Evolutionary conservation across 2,888 invertebrate genomes (phyloP), one percentile per base, ranked within the genome.

Genomic region (Leistus spinibarbis): DNA sequence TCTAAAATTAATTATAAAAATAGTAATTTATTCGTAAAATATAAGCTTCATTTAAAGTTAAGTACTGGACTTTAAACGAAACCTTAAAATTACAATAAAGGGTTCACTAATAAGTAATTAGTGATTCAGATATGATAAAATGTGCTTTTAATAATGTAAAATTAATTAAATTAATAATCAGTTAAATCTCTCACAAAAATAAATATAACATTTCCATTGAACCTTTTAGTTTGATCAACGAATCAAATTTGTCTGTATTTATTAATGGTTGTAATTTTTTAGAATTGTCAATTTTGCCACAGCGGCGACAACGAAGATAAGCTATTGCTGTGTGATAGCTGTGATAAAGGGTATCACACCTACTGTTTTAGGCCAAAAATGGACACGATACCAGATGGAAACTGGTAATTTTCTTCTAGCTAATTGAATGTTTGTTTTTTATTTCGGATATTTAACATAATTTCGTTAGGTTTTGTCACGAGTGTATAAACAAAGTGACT

Each of bases 271-370:
- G 64, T 70, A 77, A 79, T 77, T 72, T 79, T 82, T 88, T 88
- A 98, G 96, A 95, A 95, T 87, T 98, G 98, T 87, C 98, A 99
- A 87, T 97, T 99, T 86, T 99, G 99, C 87, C 92, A 95, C 83
- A 93, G 94, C 82, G 98, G 97, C 76, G 98, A 98, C 87, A 96
- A 97, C 82, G 98, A 99, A 85, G 98, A 96, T 80, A 94, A 97
- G 85, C 87, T 99, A 79, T 87, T 99, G 80, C 88, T 99, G 22
- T 99, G 99, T 86, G 99, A 99, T 86, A 96, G 97, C 78, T 99
- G 99, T 86, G 99, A 99, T 86, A 95, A 96, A 85, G 99, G 98
- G 68, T 98, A 98, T 86, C 99, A 99, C 87, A 98, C 97, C 65
- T 98, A 98, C 85, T 99, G 99, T 88, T 98, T 99, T 89, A 96